Evolutionary conservation across 30 jellyfish, hydroid and myxozoan species (phyloP).

Genomic region (Haliclystus octoradiatus): DNA sequence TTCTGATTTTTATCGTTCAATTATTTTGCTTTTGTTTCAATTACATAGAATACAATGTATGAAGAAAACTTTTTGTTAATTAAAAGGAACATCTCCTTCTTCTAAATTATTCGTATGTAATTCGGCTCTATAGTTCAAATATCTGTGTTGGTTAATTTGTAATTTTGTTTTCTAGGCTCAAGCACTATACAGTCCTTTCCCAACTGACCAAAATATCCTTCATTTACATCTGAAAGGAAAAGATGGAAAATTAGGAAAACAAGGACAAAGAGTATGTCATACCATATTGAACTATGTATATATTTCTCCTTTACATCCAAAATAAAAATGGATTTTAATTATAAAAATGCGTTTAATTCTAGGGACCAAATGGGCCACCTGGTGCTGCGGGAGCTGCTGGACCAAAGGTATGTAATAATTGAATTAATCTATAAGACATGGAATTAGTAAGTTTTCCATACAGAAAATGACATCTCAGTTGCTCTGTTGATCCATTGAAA

Average conservation of each 20-base stretch:
- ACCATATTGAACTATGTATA: not conserved
- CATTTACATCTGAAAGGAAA: slow-evolving; percentile 95
- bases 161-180: slow-evolving; percentile 61
- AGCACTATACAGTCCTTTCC: slow-evolving; percentile 97
- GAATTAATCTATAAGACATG: slow-evolving; percentile 9
- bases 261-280: slow-evolving; percentile 65
- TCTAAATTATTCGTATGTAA: too few species aligned
- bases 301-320: not conserved
- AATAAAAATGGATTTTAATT: not conserved
- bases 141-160: not conserved
- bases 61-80: too few species aligned
- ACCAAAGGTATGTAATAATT: slow-evolving; percentile 48
- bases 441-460: slow-evolving; percentile 11
- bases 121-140: not conserved
- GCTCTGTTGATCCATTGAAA: too few species aligned
- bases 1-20: too few species aligned
- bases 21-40: too few species aligned
- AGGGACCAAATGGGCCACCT: slow-evolving; percentile 82
- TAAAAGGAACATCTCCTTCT: too few species aligned
- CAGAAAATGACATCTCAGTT: not conserved
- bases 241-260: slow-evolving; percentile 93
- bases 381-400: slow-evolving; percentile 31
- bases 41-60: too few species aligned
- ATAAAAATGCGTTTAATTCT: not conserved
- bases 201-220: slow-evolving; percentile 78